Evolutionary conservation across 1,140 invertebrate genomes (phyloP).

Genomic region (Patella vulgata): DNA sequence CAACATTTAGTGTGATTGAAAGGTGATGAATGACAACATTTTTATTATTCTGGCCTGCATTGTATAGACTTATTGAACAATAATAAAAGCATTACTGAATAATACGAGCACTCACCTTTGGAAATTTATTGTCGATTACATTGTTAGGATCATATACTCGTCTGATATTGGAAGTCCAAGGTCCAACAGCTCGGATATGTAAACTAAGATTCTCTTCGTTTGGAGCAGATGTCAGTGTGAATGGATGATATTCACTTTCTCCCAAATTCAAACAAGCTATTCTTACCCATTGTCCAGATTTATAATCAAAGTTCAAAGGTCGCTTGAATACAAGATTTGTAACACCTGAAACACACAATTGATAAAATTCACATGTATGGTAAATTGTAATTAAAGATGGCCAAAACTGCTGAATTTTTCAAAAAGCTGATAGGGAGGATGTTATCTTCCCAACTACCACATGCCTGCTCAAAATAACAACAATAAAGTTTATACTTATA

Average conservation of each 20-base stretch:
- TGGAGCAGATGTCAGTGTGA: conserved; percentile 96
- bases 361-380: neutral
- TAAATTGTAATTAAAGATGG: no score
- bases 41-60: no score
- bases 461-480: no score
- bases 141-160: conserved; percentile 97
- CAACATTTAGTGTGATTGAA: no score
- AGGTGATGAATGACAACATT: no score
- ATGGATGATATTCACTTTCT: conserved; percentile 94
- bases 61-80: neutral
- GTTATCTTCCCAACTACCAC: no score
- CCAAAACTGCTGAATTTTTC: no score
- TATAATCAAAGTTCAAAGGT: conserved; percentile 94
- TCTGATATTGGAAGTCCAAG: conserved; percentile 98
- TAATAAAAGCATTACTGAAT: neutral
- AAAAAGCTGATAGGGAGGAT: no score
- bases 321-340: conserved; percentile 72
- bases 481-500: no score
- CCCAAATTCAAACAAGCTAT: conserved; percentile 91
- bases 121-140: conserved; percentile 84
- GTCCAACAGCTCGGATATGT: conserved; percentile 90
- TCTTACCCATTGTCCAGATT: conserved; percentile 88
- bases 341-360: conserved; percentile 63
- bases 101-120: conserved; percentile 66
- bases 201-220: conserved; percentile 97